Evolutionary conservation across 2,888 invertebrate genomes (phyloP).

Genomic region (Thera obeliscata): DNA sequence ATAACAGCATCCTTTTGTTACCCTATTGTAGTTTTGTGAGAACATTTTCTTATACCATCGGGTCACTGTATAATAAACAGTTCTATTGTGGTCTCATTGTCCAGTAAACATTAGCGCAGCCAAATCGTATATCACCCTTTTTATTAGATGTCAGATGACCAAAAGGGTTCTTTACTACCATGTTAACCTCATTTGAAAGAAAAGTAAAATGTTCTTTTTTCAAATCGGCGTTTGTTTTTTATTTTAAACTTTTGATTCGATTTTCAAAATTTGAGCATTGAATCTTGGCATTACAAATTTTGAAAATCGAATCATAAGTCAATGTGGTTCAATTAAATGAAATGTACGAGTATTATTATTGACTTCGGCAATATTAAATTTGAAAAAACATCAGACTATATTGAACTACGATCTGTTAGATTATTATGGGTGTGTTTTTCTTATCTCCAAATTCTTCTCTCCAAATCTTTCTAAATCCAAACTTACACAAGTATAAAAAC

Average conservation of each 20-base stretch:
- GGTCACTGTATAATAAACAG: conserved; percentile 55
- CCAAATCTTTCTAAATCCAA: background rate
- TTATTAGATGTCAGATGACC: conserved; percentile 30
- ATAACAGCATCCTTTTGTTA: conserved; percentile 83
- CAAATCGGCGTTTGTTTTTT: background rate
- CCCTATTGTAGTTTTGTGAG: conserved; percentile 78
- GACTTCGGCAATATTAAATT: too few species aligned
- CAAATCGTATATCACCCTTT: conserved; percentile 49
- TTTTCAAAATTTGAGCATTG: background rate
- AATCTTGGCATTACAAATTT: too few species aligned
- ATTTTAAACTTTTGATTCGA: background rate
- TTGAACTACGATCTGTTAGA: too few species aligned
- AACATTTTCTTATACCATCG: conserved; percentile 66
- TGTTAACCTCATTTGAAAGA: background rate
- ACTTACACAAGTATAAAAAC: background rate
- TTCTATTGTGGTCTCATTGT: conserved; percentile 56
- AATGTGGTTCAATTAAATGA: too few species aligned
- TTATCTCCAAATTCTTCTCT: too few species aligned
- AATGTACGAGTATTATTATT: too few species aligned
- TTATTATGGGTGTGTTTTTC: too few species aligned
- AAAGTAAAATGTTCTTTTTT: background rate
- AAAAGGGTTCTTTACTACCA: conserved; percentile 9
- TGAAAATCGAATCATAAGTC: too few species aligned
- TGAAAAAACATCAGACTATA: too few species aligned
- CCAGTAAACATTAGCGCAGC: conserved; percentile 54